phyloP scores from a whole-genome alignment of 2,888 invertebrate species.

The Seira musarum region DNA sequence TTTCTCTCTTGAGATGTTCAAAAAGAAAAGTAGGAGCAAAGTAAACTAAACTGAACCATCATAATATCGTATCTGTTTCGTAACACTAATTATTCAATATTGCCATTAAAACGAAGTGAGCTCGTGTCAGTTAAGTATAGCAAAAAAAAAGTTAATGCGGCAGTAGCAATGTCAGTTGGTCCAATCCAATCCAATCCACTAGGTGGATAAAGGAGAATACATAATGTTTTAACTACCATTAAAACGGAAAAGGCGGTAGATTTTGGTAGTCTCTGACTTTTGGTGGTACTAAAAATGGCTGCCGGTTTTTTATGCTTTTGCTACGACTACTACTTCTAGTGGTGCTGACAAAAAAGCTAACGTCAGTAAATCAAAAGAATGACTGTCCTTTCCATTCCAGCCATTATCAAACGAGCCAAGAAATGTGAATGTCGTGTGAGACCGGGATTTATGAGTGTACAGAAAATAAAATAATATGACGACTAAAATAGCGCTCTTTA shows the following conservation, averaged over 20 bases:
- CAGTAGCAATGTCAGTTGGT: neutral
- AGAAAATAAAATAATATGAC: conserved; percentile 56
- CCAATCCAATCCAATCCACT: neutral
- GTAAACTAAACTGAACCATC: neutral
- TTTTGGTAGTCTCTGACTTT: too few relatives aligned
- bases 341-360: conserved; percentile 57
- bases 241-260: too few relatives aligned
- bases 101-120: neutral
- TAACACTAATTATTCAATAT: conserved; percentile 5
- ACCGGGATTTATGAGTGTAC: conserved; percentile 56
- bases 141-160: neutral
- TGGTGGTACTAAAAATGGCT: neutral
- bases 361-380: conserved; percentile 62
- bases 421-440: conserved; percentile 61
- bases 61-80: conserved; percentile 16
- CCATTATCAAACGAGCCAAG: conserved; percentile 63
- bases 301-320: neutral
- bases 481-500: conserved; percentile 1
- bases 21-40: neutral
- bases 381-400: conserved; percentile 61
- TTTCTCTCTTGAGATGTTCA: conserved; percentile 17
- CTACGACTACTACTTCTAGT: conserved; percentile 24
- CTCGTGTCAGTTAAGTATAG: neutral
- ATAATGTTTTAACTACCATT: too few relatives aligned
- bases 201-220: neutral